Percentiles rank a stretch among this genome's conserved stretches.
phyloP scores from a whole-genome alignment of 2,113 vertebrate species.

The Paraplagusia blochii region DNA sequence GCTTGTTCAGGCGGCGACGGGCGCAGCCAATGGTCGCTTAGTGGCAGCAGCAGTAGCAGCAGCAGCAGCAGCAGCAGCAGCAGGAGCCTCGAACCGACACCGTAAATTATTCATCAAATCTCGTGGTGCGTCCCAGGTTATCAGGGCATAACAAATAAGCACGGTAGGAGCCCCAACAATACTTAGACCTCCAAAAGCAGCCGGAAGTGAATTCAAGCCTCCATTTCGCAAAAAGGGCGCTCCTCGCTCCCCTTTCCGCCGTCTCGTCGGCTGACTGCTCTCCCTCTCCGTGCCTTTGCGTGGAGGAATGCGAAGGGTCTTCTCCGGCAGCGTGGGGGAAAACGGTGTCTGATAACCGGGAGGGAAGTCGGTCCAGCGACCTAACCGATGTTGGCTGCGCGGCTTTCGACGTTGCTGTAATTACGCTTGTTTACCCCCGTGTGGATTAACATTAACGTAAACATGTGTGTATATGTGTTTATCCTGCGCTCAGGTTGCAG shows the following conservation, averaged over 20 bases:
- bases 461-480: background rate
- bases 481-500: constrained; percentile 58
- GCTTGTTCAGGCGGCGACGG: constrained; percentile 61
- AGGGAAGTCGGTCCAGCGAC: constrained; percentile 6
- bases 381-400: background rate
- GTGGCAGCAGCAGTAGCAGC: constrained; percentile 22
- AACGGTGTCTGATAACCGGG: background rate
- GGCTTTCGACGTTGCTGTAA: background rate
- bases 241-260: constrained; percentile 28
- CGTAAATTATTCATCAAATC: constrained; percentile 65
- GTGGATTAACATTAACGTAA: constrained; percentile 1
- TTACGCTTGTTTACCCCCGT: constrained; percentile 5
- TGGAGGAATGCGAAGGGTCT: constrained; percentile 59
- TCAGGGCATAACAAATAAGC: constrained; percentile 28
- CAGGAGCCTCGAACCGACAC: constrained; percentile 37
- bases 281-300: constrained; percentile 36
- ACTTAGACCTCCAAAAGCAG: background rate
- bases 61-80: constrained; percentile 27
- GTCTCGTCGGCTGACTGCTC: background rate
- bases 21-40: constrained; percentile 36
- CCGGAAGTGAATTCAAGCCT: constrained; percentile 8
- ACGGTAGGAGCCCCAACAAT: background rate
- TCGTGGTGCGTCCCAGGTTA: constrained; percentile 60
- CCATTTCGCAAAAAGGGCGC: constrained; percentile 30
- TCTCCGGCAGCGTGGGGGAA: constrained; percentile 7